phyloP scores from a whole-genome alignment of 2,113 vertebrate species.

The Edolisoma coerulescens region DNA sequence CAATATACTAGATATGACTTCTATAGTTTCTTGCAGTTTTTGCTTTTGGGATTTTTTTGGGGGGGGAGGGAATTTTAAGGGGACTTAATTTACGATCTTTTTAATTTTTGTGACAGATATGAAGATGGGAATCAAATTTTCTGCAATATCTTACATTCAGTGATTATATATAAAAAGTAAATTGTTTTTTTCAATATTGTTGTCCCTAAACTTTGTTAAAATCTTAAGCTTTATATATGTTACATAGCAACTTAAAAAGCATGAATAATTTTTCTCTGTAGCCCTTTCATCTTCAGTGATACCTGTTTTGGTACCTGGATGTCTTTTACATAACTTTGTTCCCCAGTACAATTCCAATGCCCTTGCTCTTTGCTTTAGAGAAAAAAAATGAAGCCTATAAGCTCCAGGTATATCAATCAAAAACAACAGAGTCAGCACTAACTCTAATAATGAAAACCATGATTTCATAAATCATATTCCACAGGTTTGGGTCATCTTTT shows the following conservation, averaged over 20 bases:
- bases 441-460: constrained; percentile 76
- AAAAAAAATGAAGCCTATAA: constrained; percentile 29
- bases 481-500: constrained; percentile 72
- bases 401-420: constrained; percentile 76
- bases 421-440: constrained; percentile 75
- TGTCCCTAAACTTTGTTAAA: neutral
- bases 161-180: neutral
- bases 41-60: neutral
- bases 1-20: neutral
- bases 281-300: neutral
- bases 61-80: neutral
- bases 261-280: neutral
- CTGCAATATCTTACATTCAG: neutral
- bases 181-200: neutral
- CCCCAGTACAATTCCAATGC: constrained; percentile 43
- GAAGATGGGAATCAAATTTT: neutral
- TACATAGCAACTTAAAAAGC: neutral
- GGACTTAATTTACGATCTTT: neutral
- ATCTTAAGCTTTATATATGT: neutral
- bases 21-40: neutral
- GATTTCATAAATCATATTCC: constrained; percentile 81
- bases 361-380: constrained; percentile 62
- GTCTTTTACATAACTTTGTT: constrained; percentile 60
- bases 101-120: neutral
- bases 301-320: neutral